Evolutionary conservation across 2,888 invertebrate species (phyloP).

Genomic region (Deilephila porcellus): DNA sequence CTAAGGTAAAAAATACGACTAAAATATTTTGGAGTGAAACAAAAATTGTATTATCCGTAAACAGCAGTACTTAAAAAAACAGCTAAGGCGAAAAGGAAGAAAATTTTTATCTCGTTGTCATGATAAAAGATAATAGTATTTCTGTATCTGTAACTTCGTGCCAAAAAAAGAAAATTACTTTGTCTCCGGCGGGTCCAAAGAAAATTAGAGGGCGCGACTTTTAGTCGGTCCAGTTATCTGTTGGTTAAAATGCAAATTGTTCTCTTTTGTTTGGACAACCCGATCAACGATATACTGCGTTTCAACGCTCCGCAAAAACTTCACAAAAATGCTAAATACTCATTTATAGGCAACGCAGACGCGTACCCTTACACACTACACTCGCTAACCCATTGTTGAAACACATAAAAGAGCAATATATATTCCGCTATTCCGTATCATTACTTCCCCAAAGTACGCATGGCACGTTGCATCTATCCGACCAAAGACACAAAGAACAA

Average conservation of each 20-base stretch:
- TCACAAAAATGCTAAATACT: slow-evolving; percentile 73
- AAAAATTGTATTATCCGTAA: slow-evolving; percentile 39
- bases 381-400: neutral
- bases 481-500: slow-evolving; percentile 20
- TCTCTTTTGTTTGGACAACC: slow-evolving; percentile 72
- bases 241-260: slow-evolving; percentile 82
- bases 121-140: slow-evolving; percentile 61
- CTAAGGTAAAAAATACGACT: too few species aligned
- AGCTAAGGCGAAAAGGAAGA: slow-evolving; percentile 49
- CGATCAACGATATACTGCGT: slow-evolving; percentile 61
- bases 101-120: slow-evolving; percentile 61
- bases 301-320: slow-evolving; percentile 50
- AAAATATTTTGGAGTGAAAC: slow-evolving; percentile 21
- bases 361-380: neutral
- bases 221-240: slow-evolving; percentile 73
- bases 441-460: slow-evolving; percentile 8
- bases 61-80: slow-evolving; percentile 35
- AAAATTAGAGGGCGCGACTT: slow-evolving; percentile 66
- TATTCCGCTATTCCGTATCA: slow-evolving; percentile 2
- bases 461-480: slow-evolving; percentile 31
- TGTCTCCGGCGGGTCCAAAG: slow-evolving; percentile 59
- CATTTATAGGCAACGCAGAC: slow-evolving; percentile 68
- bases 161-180: slow-evolving; percentile 65
- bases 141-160: slow-evolving; percentile 60
- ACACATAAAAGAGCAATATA: slow-evolving; percentile 2